phyloP scores from a whole-genome alignment of 2,113 vertebrate genomes.

The Trogon surrucura region DNA sequence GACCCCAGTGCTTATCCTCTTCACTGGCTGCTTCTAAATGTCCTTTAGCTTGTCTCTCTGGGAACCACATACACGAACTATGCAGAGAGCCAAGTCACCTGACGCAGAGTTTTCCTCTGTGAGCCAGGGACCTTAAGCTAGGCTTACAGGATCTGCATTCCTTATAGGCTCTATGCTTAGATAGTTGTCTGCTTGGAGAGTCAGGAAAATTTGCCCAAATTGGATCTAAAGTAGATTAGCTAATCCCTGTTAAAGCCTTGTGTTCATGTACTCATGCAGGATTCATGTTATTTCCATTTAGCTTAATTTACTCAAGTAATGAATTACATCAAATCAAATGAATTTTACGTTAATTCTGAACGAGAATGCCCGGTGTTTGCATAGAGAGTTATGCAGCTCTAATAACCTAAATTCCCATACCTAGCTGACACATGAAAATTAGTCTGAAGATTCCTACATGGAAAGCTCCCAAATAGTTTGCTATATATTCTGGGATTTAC shows the following conservation, averaged over 20 bases:
- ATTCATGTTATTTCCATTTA: not conserved
- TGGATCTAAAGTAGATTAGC: not conserved
- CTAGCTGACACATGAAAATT: not conserved
- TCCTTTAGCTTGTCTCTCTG: not conserved
- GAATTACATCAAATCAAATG: not conserved
- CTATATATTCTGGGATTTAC: not conserved
- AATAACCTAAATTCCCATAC: not conserved
- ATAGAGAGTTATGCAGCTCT: not conserved
- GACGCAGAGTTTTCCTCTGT: accelerated
- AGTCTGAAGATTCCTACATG: not conserved
- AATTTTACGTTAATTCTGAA: not conserved
- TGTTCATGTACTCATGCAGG: not conserved
- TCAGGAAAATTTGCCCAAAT: not conserved
- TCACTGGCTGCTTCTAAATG: not conserved
- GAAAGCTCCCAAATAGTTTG: not conserved
- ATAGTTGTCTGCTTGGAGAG: not conserved
- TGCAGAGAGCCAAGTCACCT: not conserved
- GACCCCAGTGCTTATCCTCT: not conserved
- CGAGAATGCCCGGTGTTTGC: not conserved
- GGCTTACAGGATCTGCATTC: not conserved
- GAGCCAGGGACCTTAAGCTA: not conserved
- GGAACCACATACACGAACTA: not conserved
- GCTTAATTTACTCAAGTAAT: not conserved
- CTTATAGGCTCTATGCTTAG: not conserved
- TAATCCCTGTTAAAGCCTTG: not conserved